Evolutionary conservation across 2,797 vertebrate species (phyloP), one percentile per base, ranked within the genome.

Genomic region (Zalophus californianus): DNA sequence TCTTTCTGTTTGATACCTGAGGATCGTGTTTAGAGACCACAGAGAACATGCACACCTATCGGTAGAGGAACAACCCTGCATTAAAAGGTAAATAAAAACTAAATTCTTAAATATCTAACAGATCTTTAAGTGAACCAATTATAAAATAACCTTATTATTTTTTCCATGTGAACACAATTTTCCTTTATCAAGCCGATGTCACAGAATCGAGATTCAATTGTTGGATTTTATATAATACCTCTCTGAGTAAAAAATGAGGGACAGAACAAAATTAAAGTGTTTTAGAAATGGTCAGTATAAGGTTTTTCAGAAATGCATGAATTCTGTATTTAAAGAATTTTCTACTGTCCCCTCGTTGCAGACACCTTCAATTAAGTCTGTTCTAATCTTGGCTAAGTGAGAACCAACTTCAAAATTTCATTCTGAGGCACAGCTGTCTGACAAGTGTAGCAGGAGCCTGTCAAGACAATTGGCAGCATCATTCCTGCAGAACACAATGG

Each of bases 311-410:
- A 93, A 90, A 96, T 7, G 52, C 14, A 90, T 35, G 18, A 68
- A 86, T 89, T 87, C 66, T 89, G 54, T 54, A 79, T 87, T 85
- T 95, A 82, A 44, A 92, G 78, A 93, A 88, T 83, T 97, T 86
- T 86, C 96, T 96, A 80, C 23, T 73, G 56, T 44, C 64, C 78
- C 41, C 41, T 32, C 35, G 58, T 18, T 77, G 27, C 58, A 93
- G 84, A 96, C 58, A 89, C 75, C 52, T 91, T 96, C 90, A 96
- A 75, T 95, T 89, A 95, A 91, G 72, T 38, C 87, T 94, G 91
- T 95, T 97, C 95, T 96, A 97, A 97, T 97, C 80, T 87, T 29
- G 13, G 75, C 80, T 48, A 95, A 98, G 35, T 75, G 72, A 93
- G 70, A 95, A 75, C 44, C 79, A 90, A 78, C 75, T 96, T 98